Conservation (phyloP, 1,140 invertebrate genomes). For the Choristoneura fumiferana region DNA sequence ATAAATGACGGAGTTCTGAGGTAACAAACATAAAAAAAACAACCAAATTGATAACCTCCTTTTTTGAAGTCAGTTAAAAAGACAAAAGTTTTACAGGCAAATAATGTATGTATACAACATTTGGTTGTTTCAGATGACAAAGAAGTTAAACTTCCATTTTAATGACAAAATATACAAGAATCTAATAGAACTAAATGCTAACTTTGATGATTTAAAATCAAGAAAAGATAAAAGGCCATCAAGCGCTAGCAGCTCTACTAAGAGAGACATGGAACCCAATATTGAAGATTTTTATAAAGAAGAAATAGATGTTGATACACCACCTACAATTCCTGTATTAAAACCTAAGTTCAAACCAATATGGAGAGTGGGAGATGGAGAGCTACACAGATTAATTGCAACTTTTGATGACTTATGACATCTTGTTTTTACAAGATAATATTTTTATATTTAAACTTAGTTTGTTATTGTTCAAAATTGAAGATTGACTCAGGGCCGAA, state of each 20-base stretch:
- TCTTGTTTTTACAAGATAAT: too few relatives aligned
- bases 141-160: constrained; percentile 71
- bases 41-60: too few relatives aligned
- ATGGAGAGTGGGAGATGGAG: constrained; percentile 47
- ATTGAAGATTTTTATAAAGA: constrained; percentile 71
- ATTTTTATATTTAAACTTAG: too few relatives aligned
- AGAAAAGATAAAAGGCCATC: constrained; percentile 43
- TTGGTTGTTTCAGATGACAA: constrained; percentile 66
- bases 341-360: constrained; percentile 60
- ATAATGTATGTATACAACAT: too few relatives aligned
- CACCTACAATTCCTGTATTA: constrained; percentile 49
- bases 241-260: constrained; percentile 29
- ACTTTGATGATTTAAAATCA: constrained; percentile 40
- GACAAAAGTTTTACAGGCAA: too few relatives aligned
- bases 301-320: constrained; percentile 49
- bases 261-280: constrained; percentile 69
- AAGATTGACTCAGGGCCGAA: too few relatives aligned
- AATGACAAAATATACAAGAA: constrained; percentile 74
- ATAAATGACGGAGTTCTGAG: too few relatives aligned
- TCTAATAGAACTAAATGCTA: constrained; percentile 70
- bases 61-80: too few relatives aligned
- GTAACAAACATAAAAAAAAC: too few relatives aligned
- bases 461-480: too few relatives aligned
- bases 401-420: constrained; percentile 67
- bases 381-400: constrained; percentile 51